A percentile compares a stretch with the other conserved stretches of the same genome.
These are phyloP conservation scores for Portevinia maculata DNA, from an alignment of 2,888 invertebrate genomes.

Conservation along the genomic window DNA sequence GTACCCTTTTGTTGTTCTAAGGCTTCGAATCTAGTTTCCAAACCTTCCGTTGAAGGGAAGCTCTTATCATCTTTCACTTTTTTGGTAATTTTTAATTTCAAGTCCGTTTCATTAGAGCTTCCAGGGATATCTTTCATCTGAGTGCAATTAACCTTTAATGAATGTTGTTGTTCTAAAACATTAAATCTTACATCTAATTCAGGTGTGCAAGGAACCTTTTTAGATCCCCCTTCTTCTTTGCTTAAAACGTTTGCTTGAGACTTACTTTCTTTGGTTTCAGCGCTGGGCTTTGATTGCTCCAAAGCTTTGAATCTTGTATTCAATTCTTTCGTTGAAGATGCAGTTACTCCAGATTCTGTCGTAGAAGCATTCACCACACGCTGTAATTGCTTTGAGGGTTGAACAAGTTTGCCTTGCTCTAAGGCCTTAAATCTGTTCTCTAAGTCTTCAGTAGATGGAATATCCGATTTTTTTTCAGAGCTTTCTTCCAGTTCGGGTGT, in stretches of 20 bases:
- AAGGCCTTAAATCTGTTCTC: slow-evolving; percentile 80
- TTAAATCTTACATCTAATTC: slow-evolving; percentile 36
- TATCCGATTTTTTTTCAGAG: slow-evolving; percentile 60
- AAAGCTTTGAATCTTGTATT: slow-evolving; percentile 39
- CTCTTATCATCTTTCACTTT: neutral
- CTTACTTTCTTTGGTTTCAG: slow-evolving; percentile 11
- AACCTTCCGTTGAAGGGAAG: slow-evolving; percentile 76
- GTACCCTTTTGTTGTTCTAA: slow-evolving; percentile 73
- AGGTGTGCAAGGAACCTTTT: slow-evolving; percentile 64
- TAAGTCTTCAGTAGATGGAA: slow-evolving; percentile 80
- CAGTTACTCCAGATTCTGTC: neutral
- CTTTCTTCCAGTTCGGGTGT: neutral
- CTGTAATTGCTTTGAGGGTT: slow-evolving; percentile 28
- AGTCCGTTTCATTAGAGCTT: neutral
- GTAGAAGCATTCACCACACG: neutral
- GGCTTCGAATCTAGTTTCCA: slow-evolving; percentile 78
- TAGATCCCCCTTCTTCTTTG: neutral
- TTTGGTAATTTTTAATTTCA: neutral
- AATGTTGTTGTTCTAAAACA: slow-evolving; percentile 29
- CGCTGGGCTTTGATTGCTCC: slow-evolving; percentile 34
- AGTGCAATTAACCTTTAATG: neutral
- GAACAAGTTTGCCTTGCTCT: slow-evolving; percentile 67
- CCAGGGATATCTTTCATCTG: neutral
- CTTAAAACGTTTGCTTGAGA: neutral
- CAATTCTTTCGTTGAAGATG: slow-evolving; percentile 33